These are phyloP conservation scores for Heteromyza rotundicornis DNA, from an alignment of 2,888 invertebrate species.

Conservation along the genomic window DNA sequence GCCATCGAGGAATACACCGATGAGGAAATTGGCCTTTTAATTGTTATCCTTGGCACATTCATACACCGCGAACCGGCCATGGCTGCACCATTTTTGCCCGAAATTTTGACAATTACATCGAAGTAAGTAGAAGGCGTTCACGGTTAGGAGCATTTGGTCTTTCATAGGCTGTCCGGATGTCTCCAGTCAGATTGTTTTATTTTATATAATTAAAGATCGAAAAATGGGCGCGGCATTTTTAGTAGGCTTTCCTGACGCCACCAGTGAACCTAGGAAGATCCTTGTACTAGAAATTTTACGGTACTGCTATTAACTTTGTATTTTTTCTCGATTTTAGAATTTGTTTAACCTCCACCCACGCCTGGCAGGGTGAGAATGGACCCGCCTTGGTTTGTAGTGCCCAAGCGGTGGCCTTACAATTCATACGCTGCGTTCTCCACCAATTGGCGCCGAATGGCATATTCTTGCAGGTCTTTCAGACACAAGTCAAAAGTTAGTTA, in stretches of 20 bases:
- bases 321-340: constrained; percentile 31
- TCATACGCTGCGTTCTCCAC: constrained; percentile 93
- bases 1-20: constrained; percentile 92
- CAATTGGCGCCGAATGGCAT: constrained; percentile 97
- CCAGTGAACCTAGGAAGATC: no score
- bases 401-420: constrained; percentile 95
- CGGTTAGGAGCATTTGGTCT: no score
- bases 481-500: constrained; percentile 79
- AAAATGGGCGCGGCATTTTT: no score
- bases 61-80: constrained; percentile 94
- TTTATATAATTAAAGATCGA: no score
- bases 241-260: no score
- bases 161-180: no score
- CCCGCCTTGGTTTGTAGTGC: constrained; percentile 93
- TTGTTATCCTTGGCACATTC: constrained; percentile 92
- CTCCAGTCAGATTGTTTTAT: no score
- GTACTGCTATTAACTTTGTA: not conserved
- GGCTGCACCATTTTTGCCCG: constrained; percentile 93
- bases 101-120: constrained; percentile 86
- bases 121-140: constrained; percentile 73
- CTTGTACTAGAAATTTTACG: no score
- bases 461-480: constrained; percentile 94
- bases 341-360: constrained; percentile 74
- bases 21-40: constrained; percentile 92
- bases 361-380: constrained; percentile 88